phyloP scores from a whole-genome alignment of 2,888 invertebrate species.

The Xiphydria camelus region DNA sequence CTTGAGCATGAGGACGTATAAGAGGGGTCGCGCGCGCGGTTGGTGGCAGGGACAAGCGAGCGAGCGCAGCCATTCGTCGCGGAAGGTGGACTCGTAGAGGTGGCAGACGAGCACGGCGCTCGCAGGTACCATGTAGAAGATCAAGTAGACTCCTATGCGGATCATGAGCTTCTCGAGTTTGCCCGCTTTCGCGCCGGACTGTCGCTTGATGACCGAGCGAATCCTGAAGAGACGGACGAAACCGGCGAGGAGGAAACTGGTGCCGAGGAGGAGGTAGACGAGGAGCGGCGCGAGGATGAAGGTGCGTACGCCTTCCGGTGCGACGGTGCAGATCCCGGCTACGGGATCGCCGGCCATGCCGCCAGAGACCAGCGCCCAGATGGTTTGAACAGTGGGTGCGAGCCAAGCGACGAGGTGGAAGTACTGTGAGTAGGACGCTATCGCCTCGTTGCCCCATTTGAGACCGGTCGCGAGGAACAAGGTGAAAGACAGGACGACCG shows the following conservation, averaged over 20 bases:
- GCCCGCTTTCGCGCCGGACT: conserved; percentile 85
- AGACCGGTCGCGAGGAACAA: conserved; percentile 98
- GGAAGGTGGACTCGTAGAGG: conserved; percentile 84
- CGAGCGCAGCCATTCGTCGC: conserved; percentile 80
- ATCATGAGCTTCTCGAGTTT: conserved; percentile 95
- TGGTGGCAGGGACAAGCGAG: conserved; percentile 77
- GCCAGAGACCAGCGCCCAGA: conserved; percentile 84
- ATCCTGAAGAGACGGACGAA: conserved; percentile 93
- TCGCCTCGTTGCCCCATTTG: conserved; percentile 99
- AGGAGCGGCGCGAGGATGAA: conserved; percentile 88
- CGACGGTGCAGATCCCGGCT: conserved; percentile 95
- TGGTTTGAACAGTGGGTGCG: conserved; percentile 88
- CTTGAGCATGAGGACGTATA: conserved; percentile 87
- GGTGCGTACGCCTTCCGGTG: conserved; percentile 80
- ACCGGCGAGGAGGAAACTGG: conserved; percentile 87
- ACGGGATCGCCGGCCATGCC: conserved; percentile 97
- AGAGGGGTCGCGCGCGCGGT: conserved; percentile 69
- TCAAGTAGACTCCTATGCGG: conserved; percentile 91
- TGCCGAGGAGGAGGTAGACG: conserved; percentile 87
- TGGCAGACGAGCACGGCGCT: conserved; percentile 85
- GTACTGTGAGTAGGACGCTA: conserved; percentile 90
- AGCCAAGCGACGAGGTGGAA: conserved; percentile 98
- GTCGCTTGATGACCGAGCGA: conserved; percentile 87
- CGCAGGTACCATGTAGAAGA: conserved; percentile 92
- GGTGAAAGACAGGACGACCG: conserved; percentile 93